Percentiles rank a stretch among this genome's conserved stretches.
Conservation (phyloP, 64 coral and sea anemone genomes). For the Exaiptasia diaphana region DNA sequence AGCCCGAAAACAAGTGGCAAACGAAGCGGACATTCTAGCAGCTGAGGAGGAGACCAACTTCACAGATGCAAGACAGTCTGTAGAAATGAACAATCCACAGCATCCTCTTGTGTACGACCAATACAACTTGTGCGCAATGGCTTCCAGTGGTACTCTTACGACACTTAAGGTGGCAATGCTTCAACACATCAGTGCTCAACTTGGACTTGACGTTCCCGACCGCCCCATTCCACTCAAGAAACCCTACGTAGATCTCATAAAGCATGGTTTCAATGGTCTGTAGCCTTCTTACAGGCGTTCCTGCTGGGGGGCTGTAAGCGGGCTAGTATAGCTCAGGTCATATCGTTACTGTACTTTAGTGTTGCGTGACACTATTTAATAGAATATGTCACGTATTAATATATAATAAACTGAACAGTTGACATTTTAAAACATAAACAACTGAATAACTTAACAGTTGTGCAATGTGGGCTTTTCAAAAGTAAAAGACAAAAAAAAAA, state of each 20-base stretch:
- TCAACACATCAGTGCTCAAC: not conserved
- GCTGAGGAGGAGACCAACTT: slow-evolving; percentile 18
- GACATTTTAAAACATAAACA: too few species aligned
- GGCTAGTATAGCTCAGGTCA: too few species aligned
- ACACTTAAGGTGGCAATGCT: not conserved
- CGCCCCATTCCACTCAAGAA: not conserved
- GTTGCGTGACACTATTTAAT: too few species aligned
- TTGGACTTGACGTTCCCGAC: not conserved
- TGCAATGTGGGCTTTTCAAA: too few species aligned
- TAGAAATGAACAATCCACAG: not conserved
- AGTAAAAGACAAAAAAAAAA: too few species aligned
- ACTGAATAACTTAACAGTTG: too few species aligned
- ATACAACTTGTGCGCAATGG: slow-evolving; percentile 11
- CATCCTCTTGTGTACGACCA: slow-evolving; percentile 8
- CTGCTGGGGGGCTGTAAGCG: too few species aligned
- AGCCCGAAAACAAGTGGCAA: slow-evolving; percentile 6
- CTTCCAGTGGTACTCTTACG: not conserved
- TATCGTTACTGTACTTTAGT: too few species aligned
- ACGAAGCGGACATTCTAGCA: not conserved
- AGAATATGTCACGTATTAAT: too few species aligned
- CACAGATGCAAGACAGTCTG: not conserved
- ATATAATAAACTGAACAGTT: too few species aligned
- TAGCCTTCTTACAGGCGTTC: too few species aligned
- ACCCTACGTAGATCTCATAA: not conserved
- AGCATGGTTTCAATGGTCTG: not conserved